Evolutionary conservation across 2,797 vertebrate species (phyloP), one percentile per base, ranked within the genome.

Genomic region (Remorina albescens): DNA sequence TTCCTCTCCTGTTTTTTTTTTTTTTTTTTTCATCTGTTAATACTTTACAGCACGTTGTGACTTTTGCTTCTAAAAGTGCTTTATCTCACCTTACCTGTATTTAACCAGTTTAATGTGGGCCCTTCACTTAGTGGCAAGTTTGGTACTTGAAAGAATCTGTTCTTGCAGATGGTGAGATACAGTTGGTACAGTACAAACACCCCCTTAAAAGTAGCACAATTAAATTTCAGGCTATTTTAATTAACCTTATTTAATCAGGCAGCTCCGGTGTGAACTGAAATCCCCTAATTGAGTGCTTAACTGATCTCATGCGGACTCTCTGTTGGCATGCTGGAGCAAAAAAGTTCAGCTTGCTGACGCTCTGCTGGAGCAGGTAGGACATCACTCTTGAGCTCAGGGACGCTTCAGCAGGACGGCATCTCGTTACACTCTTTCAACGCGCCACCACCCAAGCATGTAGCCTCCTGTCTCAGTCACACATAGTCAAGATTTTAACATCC

Each of bases 311-410:
- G 34, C 26, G 28, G 66, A 60, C 54, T 37, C 21, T 54, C 30
- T 55, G 37, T 23, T 47, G 50, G 23, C 28, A 18, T 15, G 30
- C 16, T 1, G 46, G 49, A 73, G 61, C 56, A 54, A 46, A 68
- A 41, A 74, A 32, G 54, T 47, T 71, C 60, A 61, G 46, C 55
- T 39, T 36, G 39, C 55, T 30, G 66, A 63, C 42, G 64, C 49
- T 70, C 65, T 46, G 19, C 18, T 32, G 37, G 13, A 67, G 37
- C 65, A 42, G 50, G 50, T 58, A 50, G 41, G 41, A 34, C 36
- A 25, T 74, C 36, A 46, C 34, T 55, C 55, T 70, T 67, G 32
- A 42, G 57, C 60, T 71, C 65, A 67, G 64, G 66, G 62, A 76
- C 67, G 62, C 50, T 61, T 78, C 28, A 67, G 41, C 59, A 54